Conservation (phyloP, 2,888 invertebrate species). For the Sarcophaga rosellei region DNA sequence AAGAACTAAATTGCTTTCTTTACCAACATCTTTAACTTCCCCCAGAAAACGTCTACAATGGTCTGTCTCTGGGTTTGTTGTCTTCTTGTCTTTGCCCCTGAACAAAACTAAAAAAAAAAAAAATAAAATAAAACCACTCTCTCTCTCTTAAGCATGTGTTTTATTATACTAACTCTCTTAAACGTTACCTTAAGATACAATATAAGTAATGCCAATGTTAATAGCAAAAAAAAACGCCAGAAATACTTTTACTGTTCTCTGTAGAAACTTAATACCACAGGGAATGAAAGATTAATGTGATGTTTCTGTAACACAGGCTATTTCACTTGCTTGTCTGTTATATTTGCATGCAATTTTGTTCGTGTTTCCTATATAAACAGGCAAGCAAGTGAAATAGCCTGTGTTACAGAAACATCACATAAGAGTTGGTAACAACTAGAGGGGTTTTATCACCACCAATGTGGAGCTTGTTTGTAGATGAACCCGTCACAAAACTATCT, state of each 20-base stretch:
- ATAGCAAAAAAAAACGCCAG: neutral
- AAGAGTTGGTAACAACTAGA: too few relatives aligned
- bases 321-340: too few relatives aligned
- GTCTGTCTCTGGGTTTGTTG: neutral
- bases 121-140: conserved; percentile 42
- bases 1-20: conserved; percentile 73
- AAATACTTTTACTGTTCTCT: too few relatives aligned
- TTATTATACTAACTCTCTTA: neutral
- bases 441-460: too few relatives aligned
- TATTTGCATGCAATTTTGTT: too few relatives aligned
- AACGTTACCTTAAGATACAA: neutral
- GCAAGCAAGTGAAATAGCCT: too few relatives aligned
- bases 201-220: neutral
- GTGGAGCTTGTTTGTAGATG: too few relatives aligned
- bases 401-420: too few relatives aligned
- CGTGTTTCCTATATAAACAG: too few relatives aligned
- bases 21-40: conserved; percentile 59
- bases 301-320: too few relatives aligned
- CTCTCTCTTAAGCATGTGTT: conserved; percentile 6
- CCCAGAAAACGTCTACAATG: conserved; percentile 11
- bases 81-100: neutral
- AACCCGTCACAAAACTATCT: too few relatives aligned
- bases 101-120: neutral
- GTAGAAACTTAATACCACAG: neutral
- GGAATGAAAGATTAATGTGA: too few relatives aligned